phyloP scores from a whole-genome alignment of 2,888 invertebrate species.

The Lamellibrachia columna region DNA sequence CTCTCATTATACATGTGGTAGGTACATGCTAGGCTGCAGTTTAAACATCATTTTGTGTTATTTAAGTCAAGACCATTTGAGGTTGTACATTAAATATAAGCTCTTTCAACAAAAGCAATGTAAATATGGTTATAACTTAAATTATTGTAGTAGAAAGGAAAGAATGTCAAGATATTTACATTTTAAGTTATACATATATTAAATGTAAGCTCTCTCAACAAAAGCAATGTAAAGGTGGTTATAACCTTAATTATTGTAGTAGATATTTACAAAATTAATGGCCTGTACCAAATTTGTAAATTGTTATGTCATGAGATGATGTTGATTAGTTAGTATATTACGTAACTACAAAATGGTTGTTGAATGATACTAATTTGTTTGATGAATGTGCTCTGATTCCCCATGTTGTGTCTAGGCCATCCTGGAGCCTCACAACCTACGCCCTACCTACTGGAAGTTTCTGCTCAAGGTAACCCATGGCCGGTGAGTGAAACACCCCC shows the following conservation, averaged over 20 bases:
- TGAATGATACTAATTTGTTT: background rate
- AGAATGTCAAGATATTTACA: too few relatives aligned
- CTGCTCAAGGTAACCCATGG: conserved; percentile 77
- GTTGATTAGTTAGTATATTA: too few relatives aligned
- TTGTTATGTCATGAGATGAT: too few relatives aligned
- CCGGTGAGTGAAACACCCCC: conserved; percentile 52
- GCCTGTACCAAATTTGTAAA: too few relatives aligned
- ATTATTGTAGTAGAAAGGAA: too few relatives aligned
- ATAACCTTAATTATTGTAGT: too few relatives aligned
- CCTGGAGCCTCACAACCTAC: conserved; percentile 80
- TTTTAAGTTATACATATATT: background rate
- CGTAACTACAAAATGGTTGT: too few relatives aligned
- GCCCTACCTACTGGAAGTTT: conserved; percentile 86
- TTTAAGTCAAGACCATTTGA: background rate
- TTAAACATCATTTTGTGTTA: background rate
- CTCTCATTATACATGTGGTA: conserved; percentile 78
- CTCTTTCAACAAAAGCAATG: too few relatives aligned
- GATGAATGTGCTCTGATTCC: background rate
- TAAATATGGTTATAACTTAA: too few relatives aligned
- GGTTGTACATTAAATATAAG: background rate
- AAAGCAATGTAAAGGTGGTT: too few relatives aligned
- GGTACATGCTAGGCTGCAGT: conserved; percentile 39
- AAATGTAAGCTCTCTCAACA: too few relatives aligned
- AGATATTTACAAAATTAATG: too few relatives aligned
- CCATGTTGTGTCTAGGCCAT: conserved; percentile 69